Evolutionary conservation across 2,113 vertebrate species (phyloP), one percentile per base, ranked within the genome.

Genomic region (Chascanopsetta lugubris): DNA sequence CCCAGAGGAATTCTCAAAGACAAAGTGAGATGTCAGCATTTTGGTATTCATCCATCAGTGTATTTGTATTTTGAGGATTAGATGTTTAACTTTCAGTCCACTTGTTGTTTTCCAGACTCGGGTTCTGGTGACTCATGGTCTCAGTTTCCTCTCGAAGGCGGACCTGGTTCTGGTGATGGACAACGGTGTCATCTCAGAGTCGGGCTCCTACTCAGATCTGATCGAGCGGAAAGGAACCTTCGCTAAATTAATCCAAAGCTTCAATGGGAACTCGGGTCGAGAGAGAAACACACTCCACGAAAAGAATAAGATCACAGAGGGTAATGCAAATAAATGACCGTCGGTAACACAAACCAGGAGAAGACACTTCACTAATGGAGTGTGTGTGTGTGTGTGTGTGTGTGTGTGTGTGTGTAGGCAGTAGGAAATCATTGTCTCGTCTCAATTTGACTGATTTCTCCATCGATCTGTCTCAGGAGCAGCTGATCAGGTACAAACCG

Each of bases 111-210:
- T 26, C 3, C 4, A 98, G 96, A 97, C 96, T 0, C 91, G 95
- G 1, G 77, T 98, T 54, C 86, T 98, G 83, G 95, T 98, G 46
- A 98, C 96, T 1, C 96, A 98, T 0, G 85, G 94, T 0, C 68
- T 97, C 72, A 94, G 93, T 65, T 95, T 93, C 71, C 85, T 98
- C 82, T 92, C 95, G 0, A 93, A 94, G 51, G 90, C 91, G 75
- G 94, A 98, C 29, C 77, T 92, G 20, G 93, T 98, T 61, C 53
- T 98, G 10, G 95, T 98, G 3, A 93, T 98, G 95, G 90, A 90
- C 18, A 88, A 94, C 0, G 96, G 96, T 12, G 89, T 94, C 68
- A 94, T 98, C 60, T 95, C 94, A 0, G 96, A 98, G 90, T 92
- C 92, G 79, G 95, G 96, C 0, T 96, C 96, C 27, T 96, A 96